These are phyloP conservation scores for Cephus runcator DNA, from an alignment of 2,888 invertebrate genomes.

Conservation along the genomic window DNA sequence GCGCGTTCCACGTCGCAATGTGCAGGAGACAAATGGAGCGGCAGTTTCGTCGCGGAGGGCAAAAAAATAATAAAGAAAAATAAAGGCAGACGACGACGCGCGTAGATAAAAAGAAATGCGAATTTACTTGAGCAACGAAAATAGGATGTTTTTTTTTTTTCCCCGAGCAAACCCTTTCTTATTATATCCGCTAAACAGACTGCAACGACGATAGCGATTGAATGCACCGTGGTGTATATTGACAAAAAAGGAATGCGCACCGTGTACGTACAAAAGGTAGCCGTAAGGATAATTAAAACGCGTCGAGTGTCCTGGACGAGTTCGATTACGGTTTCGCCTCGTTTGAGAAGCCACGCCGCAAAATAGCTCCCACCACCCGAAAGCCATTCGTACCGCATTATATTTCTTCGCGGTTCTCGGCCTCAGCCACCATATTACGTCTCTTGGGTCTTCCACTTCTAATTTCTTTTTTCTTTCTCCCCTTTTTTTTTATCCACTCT, in stretches of 20 bases:
- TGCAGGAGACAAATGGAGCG: not conserved
- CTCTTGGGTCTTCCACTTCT: not conserved
- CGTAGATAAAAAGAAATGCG: not conserved
- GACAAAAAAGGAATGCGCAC: not conserved
- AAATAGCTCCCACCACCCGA: not conserved
- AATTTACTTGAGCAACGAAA: not conserved
- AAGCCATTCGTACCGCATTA: slow-evolving; percentile 1
- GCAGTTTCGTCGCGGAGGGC: not conserved
- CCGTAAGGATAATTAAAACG: slow-evolving; percentile 58
- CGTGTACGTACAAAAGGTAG: slow-evolving; percentile 35
- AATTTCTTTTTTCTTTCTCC: not conserved
- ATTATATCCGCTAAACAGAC: not conserved
- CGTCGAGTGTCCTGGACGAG: slow-evolving; percentile 46
- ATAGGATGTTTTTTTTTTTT: not conserved
- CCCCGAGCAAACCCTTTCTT: not conserved
- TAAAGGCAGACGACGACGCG: not conserved
- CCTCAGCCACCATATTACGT: not conserved
- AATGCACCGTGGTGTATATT: not conserved
- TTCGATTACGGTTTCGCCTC: slow-evolving; percentile 44
- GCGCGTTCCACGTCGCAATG: not conserved
- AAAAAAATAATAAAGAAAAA: not conserved
- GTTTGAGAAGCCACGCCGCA: not conserved
- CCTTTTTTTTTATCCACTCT: not conserved
- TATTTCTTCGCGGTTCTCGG: not conserved
- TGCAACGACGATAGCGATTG: not conserved